Conservation (phyloP, 2,113 vertebrate species). For the Dunckerocampus dactyliophorus region DNA sequence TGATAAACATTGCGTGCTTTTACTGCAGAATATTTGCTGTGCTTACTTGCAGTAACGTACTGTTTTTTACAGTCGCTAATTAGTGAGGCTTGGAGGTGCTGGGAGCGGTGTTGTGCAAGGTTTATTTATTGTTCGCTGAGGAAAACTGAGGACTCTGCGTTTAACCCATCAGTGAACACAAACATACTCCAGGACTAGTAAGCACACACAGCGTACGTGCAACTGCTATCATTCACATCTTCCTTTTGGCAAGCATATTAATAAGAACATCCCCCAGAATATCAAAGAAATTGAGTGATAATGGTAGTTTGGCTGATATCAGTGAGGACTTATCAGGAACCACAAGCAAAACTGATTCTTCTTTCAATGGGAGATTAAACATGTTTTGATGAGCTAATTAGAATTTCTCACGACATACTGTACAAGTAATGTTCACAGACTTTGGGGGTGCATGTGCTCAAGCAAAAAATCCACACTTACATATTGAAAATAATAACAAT, state of each 20-base stretch:
- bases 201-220: neutral
- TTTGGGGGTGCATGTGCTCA: too few species aligned
- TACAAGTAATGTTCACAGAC: too few species aligned
- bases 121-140: neutral
- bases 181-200: neutral
- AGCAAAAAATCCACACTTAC: too few species aligned
- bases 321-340: too few species aligned
- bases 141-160: neutral
- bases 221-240: neutral
- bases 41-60: neutral
- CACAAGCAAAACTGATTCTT: too few species aligned
- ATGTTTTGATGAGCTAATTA: too few species aligned
- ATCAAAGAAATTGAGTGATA: too few species aligned
- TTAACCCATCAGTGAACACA: neutral
- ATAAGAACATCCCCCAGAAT: too few species aligned
- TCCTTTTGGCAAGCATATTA: neutral
- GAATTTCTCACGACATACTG: too few species aligned
- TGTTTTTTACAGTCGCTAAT: neutral
- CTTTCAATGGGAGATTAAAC: too few species aligned
- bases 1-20: neutral
- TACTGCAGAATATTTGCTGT: neutral
- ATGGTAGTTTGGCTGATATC: too few species aligned
- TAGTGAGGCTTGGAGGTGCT: neutral
- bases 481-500: too few species aligned
- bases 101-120: neutral